phyloP scores from a whole-genome alignment of 2,113 vertebrate species.

The Pampusana beccarii region DNA sequence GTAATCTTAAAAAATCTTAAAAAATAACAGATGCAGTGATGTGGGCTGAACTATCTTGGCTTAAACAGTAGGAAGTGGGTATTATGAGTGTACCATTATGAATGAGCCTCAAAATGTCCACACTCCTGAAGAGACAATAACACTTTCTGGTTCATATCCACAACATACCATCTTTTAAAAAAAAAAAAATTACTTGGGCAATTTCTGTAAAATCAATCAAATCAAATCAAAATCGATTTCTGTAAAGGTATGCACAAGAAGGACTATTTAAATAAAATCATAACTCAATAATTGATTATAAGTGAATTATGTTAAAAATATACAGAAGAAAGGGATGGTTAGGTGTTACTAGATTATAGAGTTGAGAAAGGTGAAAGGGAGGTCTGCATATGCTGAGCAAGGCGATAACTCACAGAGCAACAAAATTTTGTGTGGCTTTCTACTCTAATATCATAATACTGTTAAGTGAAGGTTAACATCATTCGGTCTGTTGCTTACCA shows the following conservation, averaged over 20 bases:
- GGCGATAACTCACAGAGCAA: neutral
- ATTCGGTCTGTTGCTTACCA: neutral
- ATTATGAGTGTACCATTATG: neutral
- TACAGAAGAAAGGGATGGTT: neutral
- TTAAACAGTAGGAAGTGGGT: neutral
- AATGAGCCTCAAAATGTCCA: neutral
- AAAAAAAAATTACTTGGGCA: neutral
- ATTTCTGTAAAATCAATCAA: no score
- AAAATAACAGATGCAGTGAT: neutral
- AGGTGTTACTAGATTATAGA: neutral
- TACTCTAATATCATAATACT: neutral
- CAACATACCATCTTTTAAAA: neutral
- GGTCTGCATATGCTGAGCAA: accelerated
- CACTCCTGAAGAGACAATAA: neutral
- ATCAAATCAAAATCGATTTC: neutral
- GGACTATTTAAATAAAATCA: neutral
- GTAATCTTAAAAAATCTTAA: neutral
- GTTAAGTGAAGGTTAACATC: neutral
- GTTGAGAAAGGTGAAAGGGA: neutral
- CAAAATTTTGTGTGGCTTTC: neutral
- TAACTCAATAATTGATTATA: neutral
- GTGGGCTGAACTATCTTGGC: neutral
- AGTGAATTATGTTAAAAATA: neutral
- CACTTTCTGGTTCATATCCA: neutral
- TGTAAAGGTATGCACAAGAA: neutral